Base-by-base conservation (phyloP, 1,140 invertebrate genomes). In the Neodiprion pinetum region DNA sequence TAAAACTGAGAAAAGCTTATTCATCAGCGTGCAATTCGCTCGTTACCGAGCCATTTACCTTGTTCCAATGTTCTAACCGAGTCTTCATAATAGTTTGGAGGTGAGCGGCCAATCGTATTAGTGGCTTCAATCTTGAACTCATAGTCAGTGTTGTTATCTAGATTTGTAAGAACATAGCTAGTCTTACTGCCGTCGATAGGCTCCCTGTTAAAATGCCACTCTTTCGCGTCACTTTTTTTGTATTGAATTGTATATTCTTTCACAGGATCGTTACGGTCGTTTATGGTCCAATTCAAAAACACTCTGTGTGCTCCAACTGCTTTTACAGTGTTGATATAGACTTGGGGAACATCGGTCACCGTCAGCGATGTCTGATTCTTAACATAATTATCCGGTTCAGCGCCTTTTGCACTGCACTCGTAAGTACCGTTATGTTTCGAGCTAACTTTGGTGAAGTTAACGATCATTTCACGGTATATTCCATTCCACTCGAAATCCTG, bases 231-330 rank as follows among this genome's bases (percentile, higher is more conserved):
- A 76, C 90, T 89, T 86, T 91, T 88, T 83, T 90, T 90, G 75
- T 91, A 92, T 80, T 92, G 90, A 9, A 95, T 88, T 67, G 90
- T 90, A 81, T 95, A 96, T 23, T 89, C 86, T 74, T 90, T 88
- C 23, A 95, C 90, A 0, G 92, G 92, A 67, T 92, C 91, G 82
- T 96, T 96, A 75, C 94, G 94, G 74, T 94, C 91, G 72, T 93
- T 91, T 0, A 95, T 88, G 0, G 95, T 96, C 95, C 95, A 96
- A 84, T 96, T 96, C 0, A 96, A 80, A 83, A 91, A 96, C 68
- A 96, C 92, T 84, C 93, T 92, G 12, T 90, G 89, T 12, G 91
- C 91, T 40, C 93, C 94, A 8, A 96, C 93, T 0, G 94, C 91
- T 84, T 94, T 95, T 1, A 94, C 91, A 72, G 91, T 92, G 81